phyloP scores from a whole-genome alignment of 2,797 vertebrate species.

The Acanthurus lineatus region DNA sequence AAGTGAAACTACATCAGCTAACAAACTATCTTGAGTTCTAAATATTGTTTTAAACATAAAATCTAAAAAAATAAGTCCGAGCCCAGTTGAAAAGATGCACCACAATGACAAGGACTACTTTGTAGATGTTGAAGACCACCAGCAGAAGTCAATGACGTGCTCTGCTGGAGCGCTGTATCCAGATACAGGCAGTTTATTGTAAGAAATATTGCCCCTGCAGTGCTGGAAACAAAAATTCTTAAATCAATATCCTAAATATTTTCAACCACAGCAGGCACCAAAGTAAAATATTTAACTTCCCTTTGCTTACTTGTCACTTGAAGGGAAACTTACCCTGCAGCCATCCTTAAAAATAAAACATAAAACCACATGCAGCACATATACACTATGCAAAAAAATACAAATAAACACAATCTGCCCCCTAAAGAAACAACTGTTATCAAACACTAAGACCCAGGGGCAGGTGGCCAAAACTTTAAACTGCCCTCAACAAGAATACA shows the following conservation, averaged over 20 bases:
- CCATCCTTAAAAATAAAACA: conserved; percentile 21
- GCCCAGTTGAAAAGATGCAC: not conserved
- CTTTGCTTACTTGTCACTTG: not conserved
- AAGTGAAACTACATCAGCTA: not conserved
- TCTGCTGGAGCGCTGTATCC: not conserved
- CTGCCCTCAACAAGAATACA: not conserved
- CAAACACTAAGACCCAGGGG: conserved; percentile 6
- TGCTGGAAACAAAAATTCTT: not conserved
- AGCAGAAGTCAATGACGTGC: not conserved
- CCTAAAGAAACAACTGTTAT: not conserved
- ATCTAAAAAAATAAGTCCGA: not conserved
- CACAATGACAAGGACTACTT: not conserved
- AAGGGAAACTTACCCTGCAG: not conserved
- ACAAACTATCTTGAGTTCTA: not conserved
- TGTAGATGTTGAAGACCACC: not conserved
- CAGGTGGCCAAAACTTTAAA: not conserved
- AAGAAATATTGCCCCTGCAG: not conserved
- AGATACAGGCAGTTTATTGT: conserved; percentile 1
- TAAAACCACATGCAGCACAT: not conserved
- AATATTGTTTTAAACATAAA: not conserved
- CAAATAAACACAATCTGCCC: conserved; percentile 14
- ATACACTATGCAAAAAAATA: not conserved
- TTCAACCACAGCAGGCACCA: not conserved
- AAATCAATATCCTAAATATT: conserved; percentile 15
- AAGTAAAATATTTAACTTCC: conserved; percentile 5